Conservation (phyloP, 2,888 invertebrate species). For the Athripsodes cinereus region DNA sequence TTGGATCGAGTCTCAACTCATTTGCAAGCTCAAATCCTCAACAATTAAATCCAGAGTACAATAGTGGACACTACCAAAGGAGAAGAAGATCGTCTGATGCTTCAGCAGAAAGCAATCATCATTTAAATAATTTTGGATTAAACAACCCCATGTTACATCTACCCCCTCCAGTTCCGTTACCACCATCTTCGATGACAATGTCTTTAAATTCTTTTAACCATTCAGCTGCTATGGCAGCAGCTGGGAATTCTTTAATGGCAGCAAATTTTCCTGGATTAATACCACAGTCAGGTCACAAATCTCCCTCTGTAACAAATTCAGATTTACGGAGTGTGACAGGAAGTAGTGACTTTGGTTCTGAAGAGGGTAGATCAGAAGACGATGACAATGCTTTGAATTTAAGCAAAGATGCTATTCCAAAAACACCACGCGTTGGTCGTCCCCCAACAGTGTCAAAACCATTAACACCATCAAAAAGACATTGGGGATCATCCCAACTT, state of each 20-base stretch:
- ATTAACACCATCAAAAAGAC: conserved; percentile 70
- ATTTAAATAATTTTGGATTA: conserved; percentile 56
- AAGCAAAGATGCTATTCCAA: conserved; percentile 42
- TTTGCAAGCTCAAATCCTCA: conserved; percentile 41
- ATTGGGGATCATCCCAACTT: conserved; percentile 69
- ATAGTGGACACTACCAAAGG: conserved; percentile 31
- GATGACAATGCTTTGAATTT: conserved; percentile 46
- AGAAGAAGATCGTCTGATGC: conserved; percentile 47
- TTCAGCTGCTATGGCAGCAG: conserved; percentile 61
- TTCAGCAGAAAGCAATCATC: conserved; percentile 42
- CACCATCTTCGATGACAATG: conserved; percentile 51
- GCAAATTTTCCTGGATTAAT: conserved; percentile 59
- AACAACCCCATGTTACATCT: conserved; percentile 60
- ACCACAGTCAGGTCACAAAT: conserved; percentile 48
- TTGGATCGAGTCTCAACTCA: conserved; percentile 42
- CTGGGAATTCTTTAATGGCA: conserved; percentile 55
- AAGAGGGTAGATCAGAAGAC: conserved; percentile 35
- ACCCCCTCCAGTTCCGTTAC: conserved; percentile 52
- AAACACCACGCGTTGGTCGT: conserved; percentile 41
- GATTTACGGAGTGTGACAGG: conserved; percentile 39
- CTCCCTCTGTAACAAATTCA: conserved; percentile 36
- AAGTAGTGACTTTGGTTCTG: conserved; percentile 32
- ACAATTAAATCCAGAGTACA: conserved; percentile 30
- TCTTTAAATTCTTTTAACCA: conserved; percentile 51
- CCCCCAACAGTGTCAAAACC: conserved; percentile 56